Conservation (phyloP, 2,888 invertebrate genomes). For the Heliconius sara region DNA sequence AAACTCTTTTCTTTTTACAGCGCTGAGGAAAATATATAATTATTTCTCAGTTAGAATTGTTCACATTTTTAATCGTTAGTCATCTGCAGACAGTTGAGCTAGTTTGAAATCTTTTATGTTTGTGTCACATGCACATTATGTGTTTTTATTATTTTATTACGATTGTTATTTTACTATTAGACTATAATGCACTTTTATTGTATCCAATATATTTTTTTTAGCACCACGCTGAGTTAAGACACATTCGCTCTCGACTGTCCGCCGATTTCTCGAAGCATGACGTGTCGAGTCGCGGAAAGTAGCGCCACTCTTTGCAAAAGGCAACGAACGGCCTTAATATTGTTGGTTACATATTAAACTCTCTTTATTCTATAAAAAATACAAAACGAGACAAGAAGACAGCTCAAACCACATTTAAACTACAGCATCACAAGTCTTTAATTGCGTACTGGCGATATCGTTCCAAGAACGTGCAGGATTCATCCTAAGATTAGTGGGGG, state of each 20-base stretch:
- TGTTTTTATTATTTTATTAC: no score
- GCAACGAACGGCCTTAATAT: no score
- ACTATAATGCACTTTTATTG: no score
- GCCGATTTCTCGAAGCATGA: no score
- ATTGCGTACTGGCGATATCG: slow-evolving; percentile 26
- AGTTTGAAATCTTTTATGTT: neutral
- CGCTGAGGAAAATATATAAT: neutral
- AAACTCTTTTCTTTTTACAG: neutral
- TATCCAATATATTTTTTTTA: no score
- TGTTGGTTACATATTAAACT: neutral
- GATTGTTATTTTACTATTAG: no score
- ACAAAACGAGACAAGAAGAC: neutral
- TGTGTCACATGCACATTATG: neutral
- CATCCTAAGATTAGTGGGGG: slow-evolving; percentile 72
- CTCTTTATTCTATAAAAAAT: neutral
- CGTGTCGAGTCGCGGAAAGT: no score
- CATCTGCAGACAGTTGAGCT: neutral
- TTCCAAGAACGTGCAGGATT: slow-evolving; percentile 54
- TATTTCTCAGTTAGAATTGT: neutral
- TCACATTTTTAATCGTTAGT: no score
- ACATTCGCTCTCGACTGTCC: no score
- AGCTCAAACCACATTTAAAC: neutral
- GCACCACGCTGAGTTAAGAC: no score
- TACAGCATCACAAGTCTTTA: slow-evolving; percentile 11
- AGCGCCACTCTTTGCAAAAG: no score